Evolutionary conservation across 1,140 invertebrate species (phyloP), one percentile per base, ranked within the genome.

Genomic region (Drosophila suzukii): DNA sequence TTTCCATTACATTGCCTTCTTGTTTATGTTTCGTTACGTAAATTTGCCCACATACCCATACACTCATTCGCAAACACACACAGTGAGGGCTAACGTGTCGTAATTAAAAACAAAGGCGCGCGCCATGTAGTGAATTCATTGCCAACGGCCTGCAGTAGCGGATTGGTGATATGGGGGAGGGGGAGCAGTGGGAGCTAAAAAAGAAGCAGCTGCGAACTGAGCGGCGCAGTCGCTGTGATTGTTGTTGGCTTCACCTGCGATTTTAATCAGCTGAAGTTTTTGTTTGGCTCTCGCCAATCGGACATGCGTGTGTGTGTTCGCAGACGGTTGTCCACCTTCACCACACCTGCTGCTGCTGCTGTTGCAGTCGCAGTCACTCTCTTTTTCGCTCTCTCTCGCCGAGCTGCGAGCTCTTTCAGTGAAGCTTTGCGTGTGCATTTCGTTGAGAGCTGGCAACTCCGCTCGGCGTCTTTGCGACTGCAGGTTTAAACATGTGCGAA

Each of bases 261-360:
- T 81, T 81, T 85, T 81, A 90, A 85, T 89, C 81, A 84, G 81
- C 81, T 86, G 82, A 72, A 84, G 54, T 66, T 59, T 56, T 66
- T 63, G 59, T 75, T 80, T 71, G 56, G 59, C 60, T 58, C 78
- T 53, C 62, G 62, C 53, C 63, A 44, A 50, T 56, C 34, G 39
- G 43, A 41, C 60, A 50, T 39, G 55, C 56, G 12, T 27, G 2
- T 24, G 38, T 39, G 62, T 47, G 73, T 72, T 62, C 24, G 47
- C 38, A 58, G 49, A 44, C 36, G 24, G 32, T 43, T 68, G 78
- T 68, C 71, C 71, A 86, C 44, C 82, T 90, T 81, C 85, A 90
- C 86, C 86, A 90, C 81, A 90, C 85, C 78, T 90, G 85, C 85
- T 90, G 81, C 73, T 78, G 51, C 51, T 56, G 51, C 51, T 56